Evolutionary conservation across 2,888 invertebrate genomes (phyloP).

Genomic region (Thereva unica): DNA sequence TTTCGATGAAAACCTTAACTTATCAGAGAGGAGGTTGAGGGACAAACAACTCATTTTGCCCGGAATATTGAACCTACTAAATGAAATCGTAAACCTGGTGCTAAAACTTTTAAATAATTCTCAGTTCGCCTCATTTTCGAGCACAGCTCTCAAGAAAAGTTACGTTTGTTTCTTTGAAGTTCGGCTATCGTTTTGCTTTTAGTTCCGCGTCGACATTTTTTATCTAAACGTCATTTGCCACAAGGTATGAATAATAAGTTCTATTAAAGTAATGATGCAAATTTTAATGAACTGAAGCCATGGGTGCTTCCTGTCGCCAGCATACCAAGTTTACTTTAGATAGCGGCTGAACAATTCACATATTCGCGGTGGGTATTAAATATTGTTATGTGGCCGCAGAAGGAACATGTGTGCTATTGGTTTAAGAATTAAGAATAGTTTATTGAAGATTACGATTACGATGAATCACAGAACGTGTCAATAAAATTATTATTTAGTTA

Average conservation of each 20-base stretch:
- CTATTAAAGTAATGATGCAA: slow-evolving; percentile 8
- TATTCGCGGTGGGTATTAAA: no score
- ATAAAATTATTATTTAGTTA: no score
- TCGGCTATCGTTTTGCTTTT: background rate
- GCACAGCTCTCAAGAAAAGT: slow-evolving; percentile 21
- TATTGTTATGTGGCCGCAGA: no score
- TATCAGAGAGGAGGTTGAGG: slow-evolving; percentile 35
- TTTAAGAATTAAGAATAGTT: no score
- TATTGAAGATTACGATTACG: no score
- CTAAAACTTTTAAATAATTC: background rate
- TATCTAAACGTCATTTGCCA: slow-evolving; percentile 20
- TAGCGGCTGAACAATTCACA: background rate
- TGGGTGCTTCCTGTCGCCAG: background rate
- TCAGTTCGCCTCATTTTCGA: slow-evolving; percentile 32
- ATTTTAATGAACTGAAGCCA: slow-evolving; percentile 25
- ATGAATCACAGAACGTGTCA: no score
- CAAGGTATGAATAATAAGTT: slow-evolving; percentile 32
- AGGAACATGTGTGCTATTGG: no score
- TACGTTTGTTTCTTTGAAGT: slow-evolving; percentile 1
- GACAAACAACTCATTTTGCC: slow-evolving; percentile 38
- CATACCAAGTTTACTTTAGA: slow-evolving; percentile 7
- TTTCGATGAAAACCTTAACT: no score
- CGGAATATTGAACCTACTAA: background rate
- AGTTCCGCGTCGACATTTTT: slow-evolving; percentile 28
- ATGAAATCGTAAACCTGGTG: background rate